These are phyloP conservation scores for Plutomurus gul DNA, from an alignment of 1,140 invertebrate genomes.

Conservation along the genomic window DNA sequence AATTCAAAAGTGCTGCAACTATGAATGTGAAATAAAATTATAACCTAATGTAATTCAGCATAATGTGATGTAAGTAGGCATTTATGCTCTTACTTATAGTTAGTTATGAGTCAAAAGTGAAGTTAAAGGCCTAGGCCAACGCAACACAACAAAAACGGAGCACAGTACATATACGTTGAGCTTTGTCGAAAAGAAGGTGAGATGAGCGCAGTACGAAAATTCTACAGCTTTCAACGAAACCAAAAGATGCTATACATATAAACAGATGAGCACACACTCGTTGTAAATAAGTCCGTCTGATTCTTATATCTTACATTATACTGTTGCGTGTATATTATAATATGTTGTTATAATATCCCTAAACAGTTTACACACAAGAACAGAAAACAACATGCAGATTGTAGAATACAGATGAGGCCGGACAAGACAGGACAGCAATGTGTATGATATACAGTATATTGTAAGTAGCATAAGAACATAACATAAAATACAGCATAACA, in stretches of 20 bases:
- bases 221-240: no score
- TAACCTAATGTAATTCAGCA: neutral
- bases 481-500: neutral
- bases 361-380: no score
- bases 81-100: slow-evolving; percentile 19
- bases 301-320: no score
- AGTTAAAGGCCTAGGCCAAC: slow-evolving; percentile 7
- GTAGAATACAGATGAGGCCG: neutral
- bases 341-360: no score
- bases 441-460: neutral
- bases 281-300: no score
- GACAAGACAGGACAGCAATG: neutral
- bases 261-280: no score
- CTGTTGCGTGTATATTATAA: no score
- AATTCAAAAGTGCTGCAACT: neutral
- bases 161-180: no score
- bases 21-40: neutral
- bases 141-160: no score
- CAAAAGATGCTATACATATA: no score
- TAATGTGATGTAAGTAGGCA: slow-evolving; percentile 24
- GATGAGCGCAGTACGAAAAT: no score
- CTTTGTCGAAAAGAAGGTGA: neutral
- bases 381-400: no score
- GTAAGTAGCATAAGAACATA: neutral
- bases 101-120: slow-evolving; percentile 4